Conservation (phyloP, 2,113 vertebrate species). For the Thermophis baileyi region DNA sequence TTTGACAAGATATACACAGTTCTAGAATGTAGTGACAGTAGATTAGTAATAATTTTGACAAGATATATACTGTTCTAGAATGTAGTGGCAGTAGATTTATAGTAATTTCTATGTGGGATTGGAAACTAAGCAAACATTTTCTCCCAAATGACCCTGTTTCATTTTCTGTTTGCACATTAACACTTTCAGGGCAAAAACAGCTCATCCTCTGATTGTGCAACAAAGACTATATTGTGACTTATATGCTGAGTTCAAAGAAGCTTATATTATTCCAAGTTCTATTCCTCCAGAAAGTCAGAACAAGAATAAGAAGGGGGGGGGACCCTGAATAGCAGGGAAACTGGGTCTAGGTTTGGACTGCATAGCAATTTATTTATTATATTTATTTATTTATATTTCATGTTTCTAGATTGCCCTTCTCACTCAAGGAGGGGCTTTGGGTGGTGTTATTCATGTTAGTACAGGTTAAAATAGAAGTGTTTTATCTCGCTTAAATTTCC, state of each 20-base stretch:
- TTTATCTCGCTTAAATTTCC: background rate
- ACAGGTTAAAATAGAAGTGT: too few relatives aligned
- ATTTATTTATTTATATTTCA: background rate
- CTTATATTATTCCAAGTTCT: background rate
- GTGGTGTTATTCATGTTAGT: too few relatives aligned
- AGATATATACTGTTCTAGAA: background rate
- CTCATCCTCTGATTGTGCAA: background rate
- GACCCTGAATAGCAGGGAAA: background rate
- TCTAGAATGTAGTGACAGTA: background rate
- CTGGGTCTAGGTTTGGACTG: background rate
- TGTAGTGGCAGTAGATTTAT: background rate
- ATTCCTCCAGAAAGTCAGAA: background rate
- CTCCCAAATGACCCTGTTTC: background rate
- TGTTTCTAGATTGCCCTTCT: too few relatives aligned
- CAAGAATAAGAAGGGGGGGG: background rate
- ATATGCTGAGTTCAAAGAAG: background rate
- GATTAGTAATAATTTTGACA: background rate
- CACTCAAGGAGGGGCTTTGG: too few relatives aligned
- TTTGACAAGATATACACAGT: background rate
- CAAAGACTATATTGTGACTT: background rate
- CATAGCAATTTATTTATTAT: background rate
- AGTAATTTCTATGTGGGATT: background rate
- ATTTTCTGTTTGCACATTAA: background rate
- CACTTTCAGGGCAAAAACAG: background rate
- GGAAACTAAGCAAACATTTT: slow-evolving; percentile 12